These are phyloP conservation scores for Oxyscelio sp. DNA, from an alignment of 2,888 invertebrate genomes.

Conservation along the genomic window DNA sequence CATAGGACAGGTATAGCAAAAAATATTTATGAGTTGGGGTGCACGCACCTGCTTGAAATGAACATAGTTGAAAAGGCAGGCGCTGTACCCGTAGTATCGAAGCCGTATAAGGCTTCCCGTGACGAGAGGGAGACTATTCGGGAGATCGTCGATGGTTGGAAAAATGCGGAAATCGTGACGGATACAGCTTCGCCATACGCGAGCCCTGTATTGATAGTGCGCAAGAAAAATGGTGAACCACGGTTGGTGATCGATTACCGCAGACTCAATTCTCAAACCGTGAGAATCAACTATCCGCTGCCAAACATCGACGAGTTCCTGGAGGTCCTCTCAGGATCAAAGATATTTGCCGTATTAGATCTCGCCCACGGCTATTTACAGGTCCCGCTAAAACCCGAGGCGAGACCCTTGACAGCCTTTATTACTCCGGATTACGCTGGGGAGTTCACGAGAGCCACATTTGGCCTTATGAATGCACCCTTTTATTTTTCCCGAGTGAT, in stretches of 20 bases:
- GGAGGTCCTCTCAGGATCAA: slow-evolving; percentile 1
- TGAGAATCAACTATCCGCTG: no score
- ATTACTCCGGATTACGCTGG: slow-evolving; percentile 76
- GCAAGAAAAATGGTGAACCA: slow-evolving; percentile 51
- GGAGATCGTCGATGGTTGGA: slow-evolving; percentile 5
- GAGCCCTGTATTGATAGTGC: slow-evolving; percentile 4
- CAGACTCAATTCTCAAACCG: slow-evolving; percentile 57
- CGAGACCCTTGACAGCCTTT: slow-evolving; percentile 60
- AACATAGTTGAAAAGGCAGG: not conserved
- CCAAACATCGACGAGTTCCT: slow-evolving; percentile 59
- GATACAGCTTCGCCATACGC: slow-evolving; percentile 17
- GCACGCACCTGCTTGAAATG: not conserved
- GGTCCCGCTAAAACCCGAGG: slow-evolving; percentile 49
- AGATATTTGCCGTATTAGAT: slow-evolving; percentile 25
- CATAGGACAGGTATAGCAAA: not conserved
- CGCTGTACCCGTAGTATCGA: slow-evolving; percentile 1
- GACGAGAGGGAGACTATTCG: slow-evolving; percentile 15
- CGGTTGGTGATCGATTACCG: slow-evolving; percentile 71
- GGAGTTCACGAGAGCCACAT: slow-evolving; percentile 78
- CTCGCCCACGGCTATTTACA: no score
- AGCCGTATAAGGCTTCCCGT: slow-evolving; percentile 33
- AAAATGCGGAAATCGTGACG: slow-evolving; percentile 6
- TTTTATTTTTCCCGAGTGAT: slow-evolving; percentile 76
- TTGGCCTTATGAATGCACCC: slow-evolving; percentile 80
- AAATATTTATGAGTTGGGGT: slow-evolving; percentile 12